Evolutionary conservation across 2,113 vertebrate genomes (phyloP).

Genomic region (Lepidothrix coronata): DNA sequence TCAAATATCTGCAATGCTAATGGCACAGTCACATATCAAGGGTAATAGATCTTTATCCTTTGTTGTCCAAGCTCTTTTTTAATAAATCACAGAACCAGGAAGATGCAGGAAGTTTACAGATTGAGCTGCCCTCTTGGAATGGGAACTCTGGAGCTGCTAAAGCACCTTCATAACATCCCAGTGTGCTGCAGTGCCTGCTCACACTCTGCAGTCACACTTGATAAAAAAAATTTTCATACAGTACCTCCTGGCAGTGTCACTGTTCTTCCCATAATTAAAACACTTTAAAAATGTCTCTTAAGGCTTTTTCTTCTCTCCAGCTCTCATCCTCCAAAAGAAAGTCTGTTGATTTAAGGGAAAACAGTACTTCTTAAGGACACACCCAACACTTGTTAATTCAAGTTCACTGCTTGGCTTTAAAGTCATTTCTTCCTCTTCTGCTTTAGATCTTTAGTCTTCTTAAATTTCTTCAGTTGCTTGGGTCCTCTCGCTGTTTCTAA

Average conservation of each 20-base stretch:
- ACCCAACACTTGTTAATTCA: not conserved
- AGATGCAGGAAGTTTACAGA: not conserved
- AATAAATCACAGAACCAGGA: not conserved
- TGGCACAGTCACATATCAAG: not conserved
- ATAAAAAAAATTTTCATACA: not conserved
- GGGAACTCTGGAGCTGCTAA: not conserved
- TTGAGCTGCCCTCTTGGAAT: not conserved
- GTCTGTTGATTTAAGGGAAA: not conserved
- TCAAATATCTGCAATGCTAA: not conserved
- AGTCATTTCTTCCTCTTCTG: constrained; percentile 72
- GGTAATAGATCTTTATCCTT: not conserved
- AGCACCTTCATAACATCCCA: not conserved
- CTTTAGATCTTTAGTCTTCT: constrained; percentile 79
- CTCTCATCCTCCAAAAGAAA: not conserved
- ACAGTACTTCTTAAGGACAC: not conserved
- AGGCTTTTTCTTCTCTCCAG: not conserved
- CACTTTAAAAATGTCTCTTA: not conserved
- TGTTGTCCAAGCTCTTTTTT: not conserved
- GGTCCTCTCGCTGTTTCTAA: constrained; percentile 62
- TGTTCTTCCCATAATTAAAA: not conserved
- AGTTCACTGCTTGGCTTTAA: not conserved
- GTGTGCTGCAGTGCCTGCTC: not conserved
- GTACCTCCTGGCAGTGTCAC: not conserved
- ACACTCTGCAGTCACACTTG: not conserved
- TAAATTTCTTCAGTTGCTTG: constrained; percentile 82